Evolutionary conservation across 2,113 vertebrate genomes (phyloP).

Genomic region (Actenoides hombroni): DNA sequence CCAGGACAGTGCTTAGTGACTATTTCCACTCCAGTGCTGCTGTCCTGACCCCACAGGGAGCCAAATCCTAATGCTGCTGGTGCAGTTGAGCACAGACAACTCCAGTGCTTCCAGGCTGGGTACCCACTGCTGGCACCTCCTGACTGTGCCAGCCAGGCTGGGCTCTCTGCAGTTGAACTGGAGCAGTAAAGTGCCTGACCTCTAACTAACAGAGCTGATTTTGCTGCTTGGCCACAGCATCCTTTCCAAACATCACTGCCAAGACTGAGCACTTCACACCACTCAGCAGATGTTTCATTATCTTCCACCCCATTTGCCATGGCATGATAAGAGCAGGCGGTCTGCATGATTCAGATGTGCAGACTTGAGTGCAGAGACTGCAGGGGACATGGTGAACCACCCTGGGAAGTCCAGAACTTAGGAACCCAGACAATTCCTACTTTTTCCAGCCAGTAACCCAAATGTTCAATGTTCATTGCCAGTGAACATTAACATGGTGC

Average conservation of each 20-base stretch:
- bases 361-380: not conserved
- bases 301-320: not conserved
- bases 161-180: not conserved
- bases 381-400: not conserved
- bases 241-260: not conserved
- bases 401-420: not conserved
- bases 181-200: not conserved
- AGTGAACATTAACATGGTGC: not conserved
- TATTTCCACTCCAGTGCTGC: not conserved
- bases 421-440: not conserved
- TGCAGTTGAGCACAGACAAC: not conserved
- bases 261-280: not conserved
- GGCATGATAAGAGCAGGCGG: not conserved
- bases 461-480: not conserved
- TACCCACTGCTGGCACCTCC: not conserved
- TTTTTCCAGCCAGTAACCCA: not conserved
- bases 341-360: not conserved
- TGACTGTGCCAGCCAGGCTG: not conserved
- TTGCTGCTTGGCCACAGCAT: not conserved
- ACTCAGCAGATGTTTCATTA: not conserved
- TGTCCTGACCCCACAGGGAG: not conserved
- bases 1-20: not conserved
- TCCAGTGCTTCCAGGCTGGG: not conserved
- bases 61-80: rapidly evolving
- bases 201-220: not conserved